Evolutionary conservation across 2,113 vertebrate genomes (phyloP).

Genomic region (Rhadina sibilatrix): DNA sequence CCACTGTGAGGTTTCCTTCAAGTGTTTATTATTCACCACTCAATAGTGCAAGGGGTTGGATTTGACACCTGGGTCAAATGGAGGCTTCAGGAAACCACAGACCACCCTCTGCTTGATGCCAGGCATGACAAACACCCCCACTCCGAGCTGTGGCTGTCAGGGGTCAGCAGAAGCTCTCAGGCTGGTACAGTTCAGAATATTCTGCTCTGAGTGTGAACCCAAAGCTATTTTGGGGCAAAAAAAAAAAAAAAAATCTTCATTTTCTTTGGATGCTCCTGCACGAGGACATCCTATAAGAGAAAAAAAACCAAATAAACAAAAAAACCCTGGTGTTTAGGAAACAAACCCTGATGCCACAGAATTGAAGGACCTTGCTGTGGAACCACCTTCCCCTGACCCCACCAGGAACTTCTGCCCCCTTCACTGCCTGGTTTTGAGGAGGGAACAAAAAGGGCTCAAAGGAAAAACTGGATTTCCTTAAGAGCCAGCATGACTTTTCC

Average conservation of each 20-base stretch:
- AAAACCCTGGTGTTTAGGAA: neutral
- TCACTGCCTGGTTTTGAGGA: neutral
- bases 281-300: neutral
- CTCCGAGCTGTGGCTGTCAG: neutral
- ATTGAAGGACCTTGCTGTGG: neutral
- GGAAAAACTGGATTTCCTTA: neutral
- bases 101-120: neutral
- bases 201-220: neutral
- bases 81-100: neutral
- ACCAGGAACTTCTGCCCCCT: neutral
- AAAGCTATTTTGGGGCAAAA: neutral
- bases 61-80: neutral
- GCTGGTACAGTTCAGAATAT: neutral
- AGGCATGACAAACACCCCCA: neutral
- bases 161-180: neutral
- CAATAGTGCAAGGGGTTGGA: neutral
- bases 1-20: neutral
- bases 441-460: neutral
- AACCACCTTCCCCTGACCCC: neutral
- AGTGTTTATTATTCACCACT: neutral
- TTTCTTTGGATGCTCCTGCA: neutral
- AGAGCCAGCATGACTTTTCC: neutral
- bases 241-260: no score
- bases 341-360: neutral
- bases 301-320: neutral